Evolutionary conservation across 1,140 invertebrate genomes (phyloP), one percentile per base, ranked within the genome.

Genomic region (Leptoteleia sp.): DNA sequence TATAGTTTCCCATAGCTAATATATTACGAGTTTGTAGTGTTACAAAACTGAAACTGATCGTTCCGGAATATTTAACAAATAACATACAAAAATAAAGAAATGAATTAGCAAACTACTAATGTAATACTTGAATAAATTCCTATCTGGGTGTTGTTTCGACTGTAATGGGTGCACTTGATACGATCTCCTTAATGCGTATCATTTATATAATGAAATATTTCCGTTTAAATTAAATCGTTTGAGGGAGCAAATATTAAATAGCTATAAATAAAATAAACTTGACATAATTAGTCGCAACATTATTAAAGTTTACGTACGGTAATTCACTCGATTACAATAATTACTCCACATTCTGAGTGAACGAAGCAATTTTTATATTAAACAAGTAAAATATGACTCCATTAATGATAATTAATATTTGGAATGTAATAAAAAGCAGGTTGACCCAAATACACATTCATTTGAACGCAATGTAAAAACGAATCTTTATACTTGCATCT

Each of bases 331-430:
- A 76, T 76, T 76, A 76, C 73, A 76, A 76, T 76, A 70, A 76
- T 76, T 76, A 57, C 40, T 70, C 42, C 1, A 43, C 57, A 43
- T 76, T 76, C 40, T 61, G 64, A 68, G 40, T 25, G 72, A 62
- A 29, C 48, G 40, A 22, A 12, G 17, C 64, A 64, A 70, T 64
- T 43, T 67, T 76, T 76, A 42, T 70, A 76, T 76, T 76, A 76
- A 76, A 70, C 48, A 40, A 55, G 55, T 76, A 64, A 76, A 70
- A 70, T 76, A 76, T 70, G 64, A 54, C 73, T 76, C 73, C 73
- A 70, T 76, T 76, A 76, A 76, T 76, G 73, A 76, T 76, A 76
- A 76, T 76, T 64, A 76, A 76, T 76, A 76, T 76, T 76, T 76
- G 48, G 73, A 76, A 64, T 76, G 73, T 12, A 55, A 70, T 76